A percentile compares a stretch with the other conserved stretches of the same genome.
These are phyloP conservation scores for Podarcis raffonei DNA, from an alignment of 2,113 vertebrate genomes.

Conservation along the genomic window DNA sequence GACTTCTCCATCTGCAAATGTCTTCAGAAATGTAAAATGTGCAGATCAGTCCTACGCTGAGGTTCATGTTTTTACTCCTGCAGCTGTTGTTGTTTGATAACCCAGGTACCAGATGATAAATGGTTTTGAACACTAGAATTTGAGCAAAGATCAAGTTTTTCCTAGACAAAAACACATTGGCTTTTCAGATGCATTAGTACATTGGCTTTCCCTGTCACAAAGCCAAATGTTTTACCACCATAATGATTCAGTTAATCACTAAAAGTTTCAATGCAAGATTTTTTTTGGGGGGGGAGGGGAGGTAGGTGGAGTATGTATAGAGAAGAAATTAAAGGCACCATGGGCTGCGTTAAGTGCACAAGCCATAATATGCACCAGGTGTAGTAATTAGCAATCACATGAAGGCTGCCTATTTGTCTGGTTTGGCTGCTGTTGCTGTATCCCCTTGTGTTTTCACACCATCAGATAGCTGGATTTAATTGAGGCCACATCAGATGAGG, in stretches of 20 bases:
- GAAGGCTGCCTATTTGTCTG: conserved; percentile 85
- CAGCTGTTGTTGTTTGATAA: conserved; percentile 10
- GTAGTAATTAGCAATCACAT: conserved; percentile 86
- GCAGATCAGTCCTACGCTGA: neutral
- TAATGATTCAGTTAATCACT: conserved; percentile 55
- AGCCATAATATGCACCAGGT: conserved; percentile 86
- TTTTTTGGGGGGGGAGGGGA: too few relatives aligned
- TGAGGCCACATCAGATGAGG: conserved; percentile 90
- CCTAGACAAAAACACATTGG: neutral
- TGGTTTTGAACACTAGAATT: neutral
- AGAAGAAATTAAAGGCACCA: conserved; percentile 69
- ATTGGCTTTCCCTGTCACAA: neutral
- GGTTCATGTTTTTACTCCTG: neutral
- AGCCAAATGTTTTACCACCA: conserved; percentile 45
- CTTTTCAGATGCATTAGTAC: neutral
- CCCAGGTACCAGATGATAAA: neutral
- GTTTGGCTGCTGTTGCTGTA: conserved; percentile 80
- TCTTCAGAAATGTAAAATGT: neutral
- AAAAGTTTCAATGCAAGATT: conserved; percentile 45
- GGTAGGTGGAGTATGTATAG: conserved; percentile 2
- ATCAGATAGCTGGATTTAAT: conserved; percentile 90
- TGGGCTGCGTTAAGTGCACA: conserved; percentile 76
- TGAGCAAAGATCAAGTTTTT: neutral
- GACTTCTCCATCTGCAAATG: neutral
- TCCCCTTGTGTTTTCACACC: conserved; percentile 82